Percentiles rank a stretch among this genome's conserved stretches.
Evolutionary conservation across 92 coral and sea anemone genomes (phyloP).

Genomic region (Epizoanthus rinbou): DNA sequence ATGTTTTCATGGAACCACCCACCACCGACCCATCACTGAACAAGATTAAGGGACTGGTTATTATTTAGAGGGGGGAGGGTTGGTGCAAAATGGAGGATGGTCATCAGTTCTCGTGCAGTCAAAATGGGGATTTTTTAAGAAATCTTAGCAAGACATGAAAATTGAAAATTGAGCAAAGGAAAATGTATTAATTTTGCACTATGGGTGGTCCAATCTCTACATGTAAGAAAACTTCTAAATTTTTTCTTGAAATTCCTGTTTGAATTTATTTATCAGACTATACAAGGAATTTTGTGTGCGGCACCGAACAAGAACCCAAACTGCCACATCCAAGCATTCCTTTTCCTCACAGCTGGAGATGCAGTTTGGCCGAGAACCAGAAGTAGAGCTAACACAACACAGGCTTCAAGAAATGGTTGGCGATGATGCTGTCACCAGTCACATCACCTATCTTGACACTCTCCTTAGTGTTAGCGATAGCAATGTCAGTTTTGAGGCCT

Average conservation of each 20-base stretch:
- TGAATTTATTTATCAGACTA: slow-evolving; percentile 44
- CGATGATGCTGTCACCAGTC: slow-evolving; percentile 45
- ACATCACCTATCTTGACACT: slow-evolving; percentile 61
- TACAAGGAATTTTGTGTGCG: slow-evolving; percentile 68
- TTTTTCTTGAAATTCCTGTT: neutral
- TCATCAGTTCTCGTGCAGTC: no score
- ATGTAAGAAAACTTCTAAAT: neutral
- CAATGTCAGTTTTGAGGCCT: slow-evolving; percentile 75
- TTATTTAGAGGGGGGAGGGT: no score
- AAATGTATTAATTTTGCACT: no score
- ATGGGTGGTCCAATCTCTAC: no score
- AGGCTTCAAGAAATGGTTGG: slow-evolving; percentile 66
- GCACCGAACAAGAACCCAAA: slow-evolving; percentile 63
- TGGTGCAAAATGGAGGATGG: no score
- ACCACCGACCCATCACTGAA: no score
- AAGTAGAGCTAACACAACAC: slow-evolving; percentile 46
- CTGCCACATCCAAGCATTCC: slow-evolving; percentile 77
- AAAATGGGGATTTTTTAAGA: no score
- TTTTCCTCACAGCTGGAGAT: slow-evolving; percentile 74
- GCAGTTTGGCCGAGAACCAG: slow-evolving; percentile 72
- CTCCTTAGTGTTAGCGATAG: slow-evolving; percentile 50
- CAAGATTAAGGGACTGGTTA: no score
- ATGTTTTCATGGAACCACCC: no score
- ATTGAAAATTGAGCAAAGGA: no score
- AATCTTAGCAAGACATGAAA: no score